These are phyloP conservation scores for Neoscelio sp. DNA, from an alignment of 2,888 invertebrate genomes.

Conservation along the genomic window DNA sequence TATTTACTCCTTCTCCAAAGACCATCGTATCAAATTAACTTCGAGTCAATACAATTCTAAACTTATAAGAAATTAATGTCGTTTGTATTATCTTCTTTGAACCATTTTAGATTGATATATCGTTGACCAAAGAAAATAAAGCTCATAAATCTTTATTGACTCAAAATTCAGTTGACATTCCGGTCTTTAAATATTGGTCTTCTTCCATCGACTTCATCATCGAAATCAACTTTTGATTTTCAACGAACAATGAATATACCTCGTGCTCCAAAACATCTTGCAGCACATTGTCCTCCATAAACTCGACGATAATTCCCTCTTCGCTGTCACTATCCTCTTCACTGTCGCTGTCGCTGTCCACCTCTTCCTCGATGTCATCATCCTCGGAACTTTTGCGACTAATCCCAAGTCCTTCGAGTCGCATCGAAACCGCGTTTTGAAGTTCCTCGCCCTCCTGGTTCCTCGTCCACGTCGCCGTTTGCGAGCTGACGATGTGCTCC, in stretches of 20 bases:
- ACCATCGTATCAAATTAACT: too few species aligned
- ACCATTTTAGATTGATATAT: too few species aligned
- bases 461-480: constrained; percentile 97
- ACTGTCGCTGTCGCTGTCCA: constrained; percentile 73
- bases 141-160: too few species aligned
- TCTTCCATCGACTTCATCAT: too few species aligned
- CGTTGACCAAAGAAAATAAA: too few species aligned
- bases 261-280: constrained; percentile 82
- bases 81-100: too few species aligned
- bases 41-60: too few species aligned
- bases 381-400: constrained; percentile 83
- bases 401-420: constrained; percentile 85
- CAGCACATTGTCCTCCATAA: constrained; percentile 79
- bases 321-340: constrained; percentile 81
- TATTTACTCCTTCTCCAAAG: too few species aligned
- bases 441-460: constrained; percentile 87
- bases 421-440: constrained; percentile 84
- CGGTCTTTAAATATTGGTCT: too few species aligned
- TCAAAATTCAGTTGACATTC: too few species aligned
- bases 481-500: constrained; percentile 97
- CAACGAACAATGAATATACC: constrained; percentile 70
- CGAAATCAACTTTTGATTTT: constrained; percentile 1
- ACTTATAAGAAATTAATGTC: too few species aligned
- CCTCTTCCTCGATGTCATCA: constrained; percentile 83
- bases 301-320: constrained; percentile 82